These are phyloP conservation scores for Dolichotis patagonum DNA, from an alignment of 2,113 vertebrate genomes.

Conservation along the genomic window DNA sequence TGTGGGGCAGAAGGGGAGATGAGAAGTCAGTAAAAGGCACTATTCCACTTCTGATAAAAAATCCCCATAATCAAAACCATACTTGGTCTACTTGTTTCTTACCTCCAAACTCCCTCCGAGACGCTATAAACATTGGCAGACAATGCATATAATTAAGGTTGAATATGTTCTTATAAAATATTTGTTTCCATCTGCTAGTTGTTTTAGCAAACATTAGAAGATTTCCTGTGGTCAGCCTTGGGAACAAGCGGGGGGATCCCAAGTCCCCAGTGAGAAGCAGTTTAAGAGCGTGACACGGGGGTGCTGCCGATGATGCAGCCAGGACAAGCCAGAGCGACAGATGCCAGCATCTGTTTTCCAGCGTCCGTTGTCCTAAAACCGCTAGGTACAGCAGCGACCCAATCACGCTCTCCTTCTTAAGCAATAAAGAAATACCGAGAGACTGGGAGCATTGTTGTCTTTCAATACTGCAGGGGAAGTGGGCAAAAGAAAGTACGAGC, in stretches of 20 bases:
- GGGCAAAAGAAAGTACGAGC: conserved; percentile 51
- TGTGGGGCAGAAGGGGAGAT: neutral
- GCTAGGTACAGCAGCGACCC: accelerated
- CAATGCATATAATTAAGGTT: conserved; percentile 74
- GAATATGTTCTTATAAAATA: conserved; percentile 63
- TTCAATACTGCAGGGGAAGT: conserved; percentile 73
- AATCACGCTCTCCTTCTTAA: neutral
- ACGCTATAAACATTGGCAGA: conserved; percentile 75
- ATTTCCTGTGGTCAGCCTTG: conserved; percentile 57
- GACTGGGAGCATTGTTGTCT: conserved; percentile 82
- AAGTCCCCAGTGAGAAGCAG: neutral
- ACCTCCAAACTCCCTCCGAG: conserved; percentile 75
- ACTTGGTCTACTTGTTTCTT: conserved; percentile 40
- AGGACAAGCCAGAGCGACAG: neutral
- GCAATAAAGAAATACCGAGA: conserved; percentile 72
- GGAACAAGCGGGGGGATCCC: conserved; percentile 30
- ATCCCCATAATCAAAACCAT: conserved; percentile 81
- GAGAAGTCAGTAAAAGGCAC: conserved; percentile 41
- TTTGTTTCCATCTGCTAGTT: conserved; percentile 73
- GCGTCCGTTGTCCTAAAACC: neutral
- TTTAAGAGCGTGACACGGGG: neutral
- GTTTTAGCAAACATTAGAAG: conserved; percentile 66
- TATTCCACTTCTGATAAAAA: conserved; percentile 51
- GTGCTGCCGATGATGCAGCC: accelerated
- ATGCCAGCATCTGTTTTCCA: neutral